A percentile compares a stretch with the other conserved stretches of the same genome.
These are phyloP conservation scores for Buphagus erythrorhynchus DNA, from an alignment of 2,797 vertebrate species.

Conservation along the genomic window DNA sequence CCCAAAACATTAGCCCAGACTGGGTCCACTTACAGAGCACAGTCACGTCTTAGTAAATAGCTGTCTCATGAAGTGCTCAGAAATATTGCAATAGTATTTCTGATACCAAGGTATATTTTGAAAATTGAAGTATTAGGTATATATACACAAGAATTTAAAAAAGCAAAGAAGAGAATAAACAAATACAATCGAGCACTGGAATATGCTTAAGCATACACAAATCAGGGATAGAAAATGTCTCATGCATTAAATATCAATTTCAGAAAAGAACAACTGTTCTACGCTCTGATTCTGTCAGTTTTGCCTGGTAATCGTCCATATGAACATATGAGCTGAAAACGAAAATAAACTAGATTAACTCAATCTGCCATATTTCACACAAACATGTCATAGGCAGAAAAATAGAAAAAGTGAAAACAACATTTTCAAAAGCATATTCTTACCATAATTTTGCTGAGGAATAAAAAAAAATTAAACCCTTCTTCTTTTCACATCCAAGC, in stretches of 20 bases:
- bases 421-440: not conserved
- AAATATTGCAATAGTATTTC: not conserved
- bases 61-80: not conserved
- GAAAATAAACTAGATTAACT: not conserved
- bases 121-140: not conserved
- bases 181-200: not conserved
- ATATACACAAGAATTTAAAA: not conserved
- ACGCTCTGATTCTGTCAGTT: not conserved
- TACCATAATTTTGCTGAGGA: not conserved
- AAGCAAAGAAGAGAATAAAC: not conserved
- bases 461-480: rapidly evolving
- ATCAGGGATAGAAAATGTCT: not conserved
- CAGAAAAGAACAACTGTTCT: not conserved
- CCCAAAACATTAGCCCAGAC: not conserved
- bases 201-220: not conserved
- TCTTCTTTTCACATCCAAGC: not conserved
- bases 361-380: not conserved
- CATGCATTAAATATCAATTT: not conserved
- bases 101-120: not conserved
- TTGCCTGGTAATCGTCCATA: not conserved
- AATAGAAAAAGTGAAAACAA: not conserved
- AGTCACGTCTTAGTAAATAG: not conserved
- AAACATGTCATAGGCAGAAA: not conserved
- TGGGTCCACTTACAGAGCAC: not conserved
- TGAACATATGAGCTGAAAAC: not conserved